phyloP scores from a whole-genome alignment of 2,797 vertebrate species.

The Acanthopagrus latus region DNA sequence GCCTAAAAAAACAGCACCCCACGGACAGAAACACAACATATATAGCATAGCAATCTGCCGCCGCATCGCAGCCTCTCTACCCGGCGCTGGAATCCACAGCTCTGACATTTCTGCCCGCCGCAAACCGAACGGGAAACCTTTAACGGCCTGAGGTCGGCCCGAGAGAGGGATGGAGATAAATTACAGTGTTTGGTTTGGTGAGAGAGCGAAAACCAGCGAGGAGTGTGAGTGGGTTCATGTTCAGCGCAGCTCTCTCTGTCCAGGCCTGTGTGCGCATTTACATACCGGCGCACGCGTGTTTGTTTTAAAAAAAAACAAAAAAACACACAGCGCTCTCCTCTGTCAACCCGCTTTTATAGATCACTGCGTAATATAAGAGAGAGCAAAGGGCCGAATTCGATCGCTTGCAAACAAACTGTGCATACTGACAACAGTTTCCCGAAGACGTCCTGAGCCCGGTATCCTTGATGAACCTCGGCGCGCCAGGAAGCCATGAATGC shows the following conservation, averaged over 20 bases:
- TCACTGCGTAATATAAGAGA: no score
- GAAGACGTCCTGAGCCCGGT: no score
- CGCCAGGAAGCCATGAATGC: no score
- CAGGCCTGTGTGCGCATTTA: background rate
- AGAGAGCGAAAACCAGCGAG: background rate
- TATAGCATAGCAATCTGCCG: conserved; percentile 26
- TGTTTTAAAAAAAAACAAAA: background rate
- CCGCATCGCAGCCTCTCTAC: conserved; percentile 36
- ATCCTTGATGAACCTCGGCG: no score
- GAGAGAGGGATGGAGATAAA: conserved; percentile 60
- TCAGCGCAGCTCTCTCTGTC: background rate
- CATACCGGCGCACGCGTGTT: background rate
- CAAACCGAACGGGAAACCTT: conserved; percentile 69
- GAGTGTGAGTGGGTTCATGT: conserved; percentile 59
- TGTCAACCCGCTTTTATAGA: background rate
- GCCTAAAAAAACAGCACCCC: conserved; percentile 21
- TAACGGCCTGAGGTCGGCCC: conserved; percentile 55
- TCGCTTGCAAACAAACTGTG: no score
- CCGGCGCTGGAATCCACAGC: conserved; percentile 58
- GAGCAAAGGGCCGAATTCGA: no score
- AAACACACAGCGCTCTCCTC: background rate
- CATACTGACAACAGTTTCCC: no score
- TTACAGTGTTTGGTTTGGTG: conserved; percentile 63
- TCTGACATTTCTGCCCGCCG: conserved; percentile 63
- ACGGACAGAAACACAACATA: conserved; percentile 22